Evolutionary conservation across 2,888 invertebrate species (phyloP).

Genomic region (Schrankia costaestrigalis): DNA sequence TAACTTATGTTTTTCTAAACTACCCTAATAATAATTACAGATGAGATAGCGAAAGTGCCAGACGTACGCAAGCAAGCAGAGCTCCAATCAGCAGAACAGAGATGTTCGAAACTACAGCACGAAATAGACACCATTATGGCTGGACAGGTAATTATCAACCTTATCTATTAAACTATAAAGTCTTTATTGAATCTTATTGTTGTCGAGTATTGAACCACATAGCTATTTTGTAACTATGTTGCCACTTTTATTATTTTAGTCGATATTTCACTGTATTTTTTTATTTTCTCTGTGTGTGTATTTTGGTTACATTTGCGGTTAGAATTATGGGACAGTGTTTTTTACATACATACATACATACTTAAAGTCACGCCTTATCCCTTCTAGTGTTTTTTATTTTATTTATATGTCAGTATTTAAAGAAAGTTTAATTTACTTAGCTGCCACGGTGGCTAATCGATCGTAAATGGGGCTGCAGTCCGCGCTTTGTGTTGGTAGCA

Average conservation of each 20-base stretch:
- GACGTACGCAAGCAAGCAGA: conserved; percentile 71
- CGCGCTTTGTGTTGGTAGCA: too few species aligned
- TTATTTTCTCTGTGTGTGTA: conserved; percentile 26
- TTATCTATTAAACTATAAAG: conserved; percentile 3
- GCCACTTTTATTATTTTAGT: conserved; percentile 28
- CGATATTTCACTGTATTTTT: conserved; percentile 22
- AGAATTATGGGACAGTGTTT: conserved; percentile 6
- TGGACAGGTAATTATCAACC: conserved; percentile 52
- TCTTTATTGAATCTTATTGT: conserved; percentile 16
- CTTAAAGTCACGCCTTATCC: not conserved
- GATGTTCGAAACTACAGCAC: conserved; percentile 63
- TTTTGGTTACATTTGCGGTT: conserved; percentile 28
- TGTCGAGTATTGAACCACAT: conserved; percentile 19
- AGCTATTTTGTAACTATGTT: conserved; percentile 40
- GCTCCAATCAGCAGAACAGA: conserved; percentile 65
- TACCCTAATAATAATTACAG: conserved; percentile 47
- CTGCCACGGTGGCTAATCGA: too few species aligned
- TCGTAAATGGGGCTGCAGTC: too few species aligned
- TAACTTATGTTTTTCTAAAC: too few species aligned
- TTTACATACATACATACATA: not conserved
- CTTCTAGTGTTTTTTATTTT: too few species aligned
- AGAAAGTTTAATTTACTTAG: too few species aligned
- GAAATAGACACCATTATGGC: conserved; percentile 67
- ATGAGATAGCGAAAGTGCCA: conserved; percentile 68
- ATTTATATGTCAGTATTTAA: too few species aligned